Percentiles rank a stretch among this genome's conserved stretches.
phyloP scores from a whole-genome alignment of 2,888 invertebrate genomes.

The Sipha maydis region DNA sequence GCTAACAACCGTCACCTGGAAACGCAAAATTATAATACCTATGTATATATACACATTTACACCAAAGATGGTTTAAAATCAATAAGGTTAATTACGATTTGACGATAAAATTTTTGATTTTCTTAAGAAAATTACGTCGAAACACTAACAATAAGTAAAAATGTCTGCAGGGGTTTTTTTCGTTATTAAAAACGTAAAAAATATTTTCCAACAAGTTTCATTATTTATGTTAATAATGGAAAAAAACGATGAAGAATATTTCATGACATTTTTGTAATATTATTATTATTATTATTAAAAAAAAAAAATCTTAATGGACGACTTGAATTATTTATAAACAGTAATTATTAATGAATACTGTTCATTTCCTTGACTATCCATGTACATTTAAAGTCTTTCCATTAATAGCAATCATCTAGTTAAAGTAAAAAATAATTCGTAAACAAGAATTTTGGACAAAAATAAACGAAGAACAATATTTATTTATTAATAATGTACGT shows the following conservation, averaged over 20 bases:
- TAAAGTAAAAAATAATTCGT: slow-evolving; percentile 21
- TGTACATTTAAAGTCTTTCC: slow-evolving; percentile 1
- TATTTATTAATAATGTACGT: too few species aligned
- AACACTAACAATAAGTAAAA: neutral
- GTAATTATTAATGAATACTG: slow-evolving; percentile 34
- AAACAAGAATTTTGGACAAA: neutral
- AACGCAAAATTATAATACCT: too few species aligned
- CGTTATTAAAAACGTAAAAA: neutral
- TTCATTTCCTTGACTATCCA: neutral
- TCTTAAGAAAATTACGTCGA: neutral
- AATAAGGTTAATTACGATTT: neutral
- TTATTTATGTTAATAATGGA: neutral
- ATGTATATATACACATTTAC: too few species aligned
- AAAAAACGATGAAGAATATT: neutral
- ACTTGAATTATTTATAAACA: slow-evolving; percentile 27
- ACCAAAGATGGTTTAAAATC: neutral
- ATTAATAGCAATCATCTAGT: slow-evolving; percentile 10
- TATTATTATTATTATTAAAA: neutral
- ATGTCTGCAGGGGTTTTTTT: neutral
- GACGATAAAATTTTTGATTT: neutral
- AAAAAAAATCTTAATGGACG: slow-evolving; percentile 30
- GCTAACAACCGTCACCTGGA: too few species aligned
- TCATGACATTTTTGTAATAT: neutral
- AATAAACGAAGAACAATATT: too few species aligned
- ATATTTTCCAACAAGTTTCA: slow-evolving; percentile 2